These are phyloP conservation scores for Pterostichus madidus DNA, from an alignment of 2,888 invertebrate genomes.

Conservation along the genomic window DNA sequence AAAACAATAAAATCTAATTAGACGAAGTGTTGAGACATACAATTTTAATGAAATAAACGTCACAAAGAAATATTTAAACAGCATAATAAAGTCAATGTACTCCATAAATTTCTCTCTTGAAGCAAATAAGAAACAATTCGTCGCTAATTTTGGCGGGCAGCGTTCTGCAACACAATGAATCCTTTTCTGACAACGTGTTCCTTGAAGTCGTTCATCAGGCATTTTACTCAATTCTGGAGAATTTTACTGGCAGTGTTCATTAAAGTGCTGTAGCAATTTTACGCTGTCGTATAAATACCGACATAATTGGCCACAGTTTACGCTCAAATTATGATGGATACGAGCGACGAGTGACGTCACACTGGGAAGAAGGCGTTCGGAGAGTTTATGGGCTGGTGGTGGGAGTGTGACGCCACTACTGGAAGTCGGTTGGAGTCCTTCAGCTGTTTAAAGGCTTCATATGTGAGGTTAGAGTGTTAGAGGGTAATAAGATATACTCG, in stretches of 20 bases:
- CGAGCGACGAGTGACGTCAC: conserved; percentile 18
- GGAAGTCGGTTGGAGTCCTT: conserved; percentile 3
- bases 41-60: no score
- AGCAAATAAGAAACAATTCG: conserved; percentile 40
- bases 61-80: conserved; percentile 9
- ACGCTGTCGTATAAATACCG: conserved; percentile 49
- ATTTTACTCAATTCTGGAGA: conserved; percentile 43
- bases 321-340: conserved; percentile 52
- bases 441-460: conserved; percentile 18
- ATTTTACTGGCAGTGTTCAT: conserved; percentile 46
- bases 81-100: conserved; percentile 15
- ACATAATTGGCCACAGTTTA: conserved; percentile 51
- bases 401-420: not conserved
- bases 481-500: not conserved
- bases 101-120: not conserved
- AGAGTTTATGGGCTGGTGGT: conserved; percentile 13
- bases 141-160: conserved; percentile 24
- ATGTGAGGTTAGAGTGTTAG: not conserved
- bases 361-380: not conserved
- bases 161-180: conserved; percentile 9
- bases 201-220: not conserved
- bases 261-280: conserved; percentile 41
- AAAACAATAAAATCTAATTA: no score
- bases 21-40: no score
- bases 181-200: conserved; percentile 20